Conservation (phyloP, 2,888 invertebrate genomes). For the Fabriciana adippe region DNA sequence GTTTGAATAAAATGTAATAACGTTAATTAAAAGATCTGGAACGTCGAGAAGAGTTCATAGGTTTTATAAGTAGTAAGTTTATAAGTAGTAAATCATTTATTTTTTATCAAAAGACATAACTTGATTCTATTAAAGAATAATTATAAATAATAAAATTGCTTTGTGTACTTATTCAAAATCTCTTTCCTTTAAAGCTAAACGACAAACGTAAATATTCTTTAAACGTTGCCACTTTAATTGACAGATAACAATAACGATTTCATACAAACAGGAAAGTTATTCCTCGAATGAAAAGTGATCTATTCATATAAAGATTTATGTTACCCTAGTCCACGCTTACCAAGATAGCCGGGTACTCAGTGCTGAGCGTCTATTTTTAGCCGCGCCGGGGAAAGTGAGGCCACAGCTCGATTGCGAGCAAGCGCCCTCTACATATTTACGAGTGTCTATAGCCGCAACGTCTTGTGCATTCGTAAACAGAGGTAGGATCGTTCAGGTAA, state of each 20-base stretch:
- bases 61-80: not conserved
- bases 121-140: too few species aligned
- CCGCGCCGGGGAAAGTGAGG: slow-evolving; percentile 70
- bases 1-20: slow-evolving; percentile 10
- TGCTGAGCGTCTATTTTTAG: slow-evolving; percentile 79
- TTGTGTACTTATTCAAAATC: not conserved
- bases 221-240: not conserved
- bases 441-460: slow-evolving; percentile 49
- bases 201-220: not conserved
- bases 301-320: slow-evolving; percentile 38
- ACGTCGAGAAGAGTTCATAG: slow-evolving; percentile 5
- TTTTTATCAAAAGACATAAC: not conserved
- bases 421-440: slow-evolving; percentile 53
- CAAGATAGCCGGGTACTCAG: slow-evolving; percentile 58
- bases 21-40: slow-evolving; percentile 9
- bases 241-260: not conserved
- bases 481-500: slow-evolving; percentile 35
- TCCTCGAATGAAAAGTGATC: slow-evolving; percentile 32
- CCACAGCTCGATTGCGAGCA: slow-evolving; percentile 65
- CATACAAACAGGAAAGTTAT: slow-evolving; percentile 21
- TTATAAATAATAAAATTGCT: not conserved
- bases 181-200: not conserved
- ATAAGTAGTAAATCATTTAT: not conserved
- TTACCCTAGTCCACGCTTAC: slow-evolving; percentile 43
- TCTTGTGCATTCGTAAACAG: slow-evolving; percentile 73